Base-by-base conservation (phyloP, 2,113 vertebrate species). In the Periophthalmus modestus region DNA sequence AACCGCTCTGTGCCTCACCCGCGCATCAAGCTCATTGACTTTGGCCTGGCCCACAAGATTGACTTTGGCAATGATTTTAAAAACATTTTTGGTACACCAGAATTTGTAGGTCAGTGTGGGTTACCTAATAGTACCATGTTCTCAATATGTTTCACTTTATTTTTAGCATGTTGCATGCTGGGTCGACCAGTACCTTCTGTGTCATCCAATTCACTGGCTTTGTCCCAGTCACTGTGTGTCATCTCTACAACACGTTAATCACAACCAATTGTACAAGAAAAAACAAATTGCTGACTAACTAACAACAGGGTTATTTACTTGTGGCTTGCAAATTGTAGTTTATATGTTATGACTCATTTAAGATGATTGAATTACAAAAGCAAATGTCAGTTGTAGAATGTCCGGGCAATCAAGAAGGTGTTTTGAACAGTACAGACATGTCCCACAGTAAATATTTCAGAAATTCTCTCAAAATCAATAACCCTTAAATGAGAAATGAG, bases 1-100 rank as follows among this genome's bases (percentile, higher is more conserved):
- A 96, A 94, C 92, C 95, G 95, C 88, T 95, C 93, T 48, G 91
- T 95, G 83, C 95, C 96, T 87, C 98, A 98, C 80, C 96, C 98
- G 75, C 96, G 97, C 77, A 99, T 99, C 90, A 99, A 99, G 92
- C 94, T 99, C 89, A 99, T 99, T 68, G 98, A 99, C 93, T 99
- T 99, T 54, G 97, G 97, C 57, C 91, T 99, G 89, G 97, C 98
- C 2, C 98, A 99, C 90, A 98, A 97, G 94, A 99, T 99, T 52
- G 96, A 98, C 84, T 98, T 97, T 77, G 95, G 97, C 87, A 98
- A 97, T 88, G 98, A 99, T 89, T 99, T 99, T 87, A 99, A 98
- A 91, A 98, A 99, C 91, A 99, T 99, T 82, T 99, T 99, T 7
- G 98, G 98, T 74, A 99, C 98, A 0, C 97, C 98, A 2, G 98